Evolutionary conservation across 2,888 invertebrate genomes (phyloP).

Genomic region (Pharmacophagus antenor): DNA sequence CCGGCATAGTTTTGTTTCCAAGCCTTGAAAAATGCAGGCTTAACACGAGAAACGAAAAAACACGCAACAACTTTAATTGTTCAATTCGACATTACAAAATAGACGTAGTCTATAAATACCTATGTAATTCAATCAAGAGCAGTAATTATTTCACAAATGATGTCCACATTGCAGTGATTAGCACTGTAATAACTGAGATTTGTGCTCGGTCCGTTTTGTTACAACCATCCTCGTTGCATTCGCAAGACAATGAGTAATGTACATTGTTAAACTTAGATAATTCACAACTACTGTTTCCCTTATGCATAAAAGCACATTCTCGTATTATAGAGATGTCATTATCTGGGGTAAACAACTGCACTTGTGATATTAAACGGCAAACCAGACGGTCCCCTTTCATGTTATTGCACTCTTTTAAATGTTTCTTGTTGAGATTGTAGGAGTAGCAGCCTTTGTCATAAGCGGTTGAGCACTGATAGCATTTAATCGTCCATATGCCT

Average conservation of each 20-base stretch:
- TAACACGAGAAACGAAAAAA: not conserved
- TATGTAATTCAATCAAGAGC: too few relatives aligned
- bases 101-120: not conserved
- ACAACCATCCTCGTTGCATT: constrained; percentile 62
- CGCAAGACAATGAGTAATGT: constrained; percentile 64
- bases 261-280: constrained; percentile 56
- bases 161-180: constrained; percentile 14
- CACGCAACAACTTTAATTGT: not conserved
- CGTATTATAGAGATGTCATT: constrained; percentile 55
- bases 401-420: constrained; percentile 51
- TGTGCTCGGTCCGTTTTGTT: constrained; percentile 42
- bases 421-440: constrained; percentile 46
- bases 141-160: constrained; percentile 20
- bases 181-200: constrained; percentile 6
- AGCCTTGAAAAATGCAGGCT: constrained; percentile 1
- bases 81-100: not conserved
- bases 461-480: constrained; percentile 63
- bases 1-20: constrained; percentile 13
- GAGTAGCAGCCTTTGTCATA: constrained; percentile 49
- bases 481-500: constrained; percentile 48
- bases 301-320: constrained; percentile 64
- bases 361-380: constrained; percentile 59
- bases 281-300: constrained; percentile 47
- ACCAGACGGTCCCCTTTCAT: constrained; percentile 42
- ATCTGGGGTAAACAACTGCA: constrained; percentile 54